Evolutionary conservation across 2,888 invertebrate species (phyloP), one percentile per base, ranked within the genome.

Genomic region (Heliconius aoede): DNA sequence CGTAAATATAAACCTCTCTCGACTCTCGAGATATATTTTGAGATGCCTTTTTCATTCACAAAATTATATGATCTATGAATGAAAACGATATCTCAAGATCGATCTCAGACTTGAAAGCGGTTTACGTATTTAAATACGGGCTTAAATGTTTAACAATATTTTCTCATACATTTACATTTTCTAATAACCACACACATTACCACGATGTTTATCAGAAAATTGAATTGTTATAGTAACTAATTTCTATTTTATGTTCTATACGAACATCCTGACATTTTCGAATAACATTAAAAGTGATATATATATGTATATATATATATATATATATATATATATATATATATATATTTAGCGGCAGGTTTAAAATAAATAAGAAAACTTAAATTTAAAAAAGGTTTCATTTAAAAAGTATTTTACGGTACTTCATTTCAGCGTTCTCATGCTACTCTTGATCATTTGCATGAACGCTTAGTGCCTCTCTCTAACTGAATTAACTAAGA

Each of bases 201-300:
- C 69, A 69, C 69, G 69, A 69, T 69, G 69, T 55, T 51, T 69
- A 69, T 69, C 69, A 69, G 3, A 32, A 4, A 69, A 30, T 11
- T 55, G 13, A 28, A 8, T 69, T 30, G 30, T 55, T 55, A 69
- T 15, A 32, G 15, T 69, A 51, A 24, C 8, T 36, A 55, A 55
- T 24, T 69, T 51, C 30, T 30, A 51, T 13, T 51, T 36, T 18
- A 18, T 46, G 18, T 18, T 40, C 5, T 40, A 5, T 40, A 40
- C 15, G 40, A 40, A 40, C 3, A 62, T 64, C 32, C 30, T 32
- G 5, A n/a, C 2, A 64, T 28, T 30, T 62, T 15, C 21, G 3
- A 30, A 32, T 28, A n/a, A 32, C 32, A 3, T 24, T 32, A n/a
- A 64, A 32, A 64, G n/a, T 32, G n/a, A 28, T n/a, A 64, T 9